Evolutionary conservation across 2,113 vertebrate species (phyloP).

Genomic region (Stegostoma tigrinum): DNA sequence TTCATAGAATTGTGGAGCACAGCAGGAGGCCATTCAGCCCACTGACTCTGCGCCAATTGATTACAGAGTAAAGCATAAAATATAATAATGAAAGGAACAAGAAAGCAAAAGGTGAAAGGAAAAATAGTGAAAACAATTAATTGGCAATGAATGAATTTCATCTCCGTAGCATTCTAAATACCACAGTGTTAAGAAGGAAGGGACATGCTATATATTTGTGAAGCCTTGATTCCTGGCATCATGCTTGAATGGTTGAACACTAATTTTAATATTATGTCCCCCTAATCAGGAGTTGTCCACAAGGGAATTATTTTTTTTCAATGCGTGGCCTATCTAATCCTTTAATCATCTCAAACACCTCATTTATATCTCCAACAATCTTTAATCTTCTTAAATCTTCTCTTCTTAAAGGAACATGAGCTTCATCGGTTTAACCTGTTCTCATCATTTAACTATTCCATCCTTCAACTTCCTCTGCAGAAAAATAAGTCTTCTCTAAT

Average conservation of each 20-base stretch:
- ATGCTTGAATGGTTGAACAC: not conserved
- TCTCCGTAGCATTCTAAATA: not conserved
- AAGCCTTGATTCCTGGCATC: not conserved
- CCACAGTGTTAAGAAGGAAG: not conserved
- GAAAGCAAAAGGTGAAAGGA: not conserved
- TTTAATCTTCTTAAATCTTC: not conserved
- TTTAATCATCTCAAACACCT: not conserved
- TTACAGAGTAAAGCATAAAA: not conserved
- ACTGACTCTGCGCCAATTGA: too few relatives aligned
- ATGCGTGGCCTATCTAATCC: not conserved
- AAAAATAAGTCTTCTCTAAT: not conserved
- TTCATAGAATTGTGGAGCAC: not conserved
- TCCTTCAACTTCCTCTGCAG: not conserved
- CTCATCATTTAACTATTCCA: not conserved
- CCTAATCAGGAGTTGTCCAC: not conserved
- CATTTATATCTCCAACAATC: not conserved
- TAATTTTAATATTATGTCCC: not conserved
- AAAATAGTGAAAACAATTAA: not conserved
- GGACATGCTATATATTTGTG: too few relatives aligned
- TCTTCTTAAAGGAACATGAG: not conserved
- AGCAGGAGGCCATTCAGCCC: not conserved
- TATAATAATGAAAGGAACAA: not conserved
- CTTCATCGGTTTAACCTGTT: not conserved
- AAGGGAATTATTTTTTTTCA: not conserved
- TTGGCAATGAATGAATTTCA: not conserved